Percentiles rank a stretch among this genome's conserved stretches.
Conservation (phyloP, 2,797 vertebrate species). For the Acrocephalus scirpaceus region DNA sequence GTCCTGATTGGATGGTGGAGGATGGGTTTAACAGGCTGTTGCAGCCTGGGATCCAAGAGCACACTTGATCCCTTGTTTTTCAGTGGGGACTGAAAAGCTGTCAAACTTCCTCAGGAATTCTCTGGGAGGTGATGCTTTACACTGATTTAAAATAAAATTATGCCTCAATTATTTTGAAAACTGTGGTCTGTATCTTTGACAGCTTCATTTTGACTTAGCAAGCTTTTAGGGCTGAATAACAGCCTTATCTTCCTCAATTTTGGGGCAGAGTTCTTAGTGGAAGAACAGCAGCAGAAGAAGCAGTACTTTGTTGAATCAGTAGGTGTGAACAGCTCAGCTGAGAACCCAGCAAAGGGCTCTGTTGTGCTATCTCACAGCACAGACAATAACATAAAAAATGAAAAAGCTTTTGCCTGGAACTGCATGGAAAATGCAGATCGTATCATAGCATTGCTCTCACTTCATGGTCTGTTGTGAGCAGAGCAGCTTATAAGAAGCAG, state of each 20-base stretch:
- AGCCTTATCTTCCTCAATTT: conserved; percentile 26
- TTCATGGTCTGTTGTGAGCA: conserved; percentile 47
- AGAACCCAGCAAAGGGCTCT: conserved; percentile 63
- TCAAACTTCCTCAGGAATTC: neutral
- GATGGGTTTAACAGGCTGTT: neutral
- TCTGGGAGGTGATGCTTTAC: neutral
- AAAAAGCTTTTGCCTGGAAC: conserved; percentile 71
- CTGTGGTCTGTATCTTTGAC: neutral
- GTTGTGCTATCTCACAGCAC: conserved; percentile 68
- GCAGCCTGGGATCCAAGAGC: neutral
- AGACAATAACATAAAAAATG: conserved; percentile 71
- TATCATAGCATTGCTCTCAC: conserved; percentile 53
- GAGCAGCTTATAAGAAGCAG: conserved; percentile 17
- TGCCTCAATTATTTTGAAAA: neutral
- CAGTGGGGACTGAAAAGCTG: neutral
- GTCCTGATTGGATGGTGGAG: neutral
- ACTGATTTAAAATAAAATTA: neutral
- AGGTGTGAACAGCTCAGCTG: conserved; percentile 55
- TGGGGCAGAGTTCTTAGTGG: neutral
- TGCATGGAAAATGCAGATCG: conserved; percentile 53
- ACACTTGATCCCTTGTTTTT: neutral
- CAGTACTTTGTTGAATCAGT: conserved; percentile 40
- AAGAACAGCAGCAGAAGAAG: conserved; percentile 55
- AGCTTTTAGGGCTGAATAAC: neutral
- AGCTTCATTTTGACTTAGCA: neutral